Evolutionary conservation across 2,113 vertebrate genomes (phyloP).

Genomic region (Acinonyx jubatus): DNA sequence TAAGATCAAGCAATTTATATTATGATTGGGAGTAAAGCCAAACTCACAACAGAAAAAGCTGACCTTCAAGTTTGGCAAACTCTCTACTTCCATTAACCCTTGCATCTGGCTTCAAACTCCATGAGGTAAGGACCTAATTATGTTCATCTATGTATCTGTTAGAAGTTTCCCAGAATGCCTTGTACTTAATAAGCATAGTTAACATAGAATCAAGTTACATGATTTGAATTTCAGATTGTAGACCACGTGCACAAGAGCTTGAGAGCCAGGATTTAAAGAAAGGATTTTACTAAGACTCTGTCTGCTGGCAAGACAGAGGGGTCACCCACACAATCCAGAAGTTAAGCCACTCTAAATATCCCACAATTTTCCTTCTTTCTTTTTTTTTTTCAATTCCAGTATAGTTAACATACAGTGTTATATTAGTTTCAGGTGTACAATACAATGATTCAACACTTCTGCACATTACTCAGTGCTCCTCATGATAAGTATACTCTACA

Average conservation of each 20-base stretch:
- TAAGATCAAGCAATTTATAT: constrained; percentile 43
- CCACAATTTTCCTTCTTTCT: neutral
- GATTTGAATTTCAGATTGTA: neutral
- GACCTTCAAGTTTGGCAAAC: constrained; percentile 47
- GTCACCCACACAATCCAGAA: neutral
- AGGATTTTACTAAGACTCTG: neutral
- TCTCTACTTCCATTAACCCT: neutral
- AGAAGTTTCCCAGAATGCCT: neutral
- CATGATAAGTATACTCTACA: neutral
- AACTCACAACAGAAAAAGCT: constrained; percentile 23
- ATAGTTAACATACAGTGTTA: neutral
- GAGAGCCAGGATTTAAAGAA: neutral
- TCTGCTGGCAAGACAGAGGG: neutral
- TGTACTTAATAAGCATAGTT: constrained; percentile 10
- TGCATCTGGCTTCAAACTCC: neutral
- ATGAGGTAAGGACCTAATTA: neutral
- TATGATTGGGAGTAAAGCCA: constrained; percentile 32
- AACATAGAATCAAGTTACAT: constrained; percentile 22
- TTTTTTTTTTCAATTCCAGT: neutral
- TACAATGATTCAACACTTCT: neutral
- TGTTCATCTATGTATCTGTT: neutral
- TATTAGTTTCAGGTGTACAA: neutral
- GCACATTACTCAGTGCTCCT: neutral
- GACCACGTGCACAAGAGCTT: neutral
- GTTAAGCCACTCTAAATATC: neutral